A percentile compares a stretch with the other conserved stretches of the same genome.
Evolutionary conservation across 2,797 vertebrate species (phyloP).

Genomic region (Enteromius unitaeniatus): DNA sequence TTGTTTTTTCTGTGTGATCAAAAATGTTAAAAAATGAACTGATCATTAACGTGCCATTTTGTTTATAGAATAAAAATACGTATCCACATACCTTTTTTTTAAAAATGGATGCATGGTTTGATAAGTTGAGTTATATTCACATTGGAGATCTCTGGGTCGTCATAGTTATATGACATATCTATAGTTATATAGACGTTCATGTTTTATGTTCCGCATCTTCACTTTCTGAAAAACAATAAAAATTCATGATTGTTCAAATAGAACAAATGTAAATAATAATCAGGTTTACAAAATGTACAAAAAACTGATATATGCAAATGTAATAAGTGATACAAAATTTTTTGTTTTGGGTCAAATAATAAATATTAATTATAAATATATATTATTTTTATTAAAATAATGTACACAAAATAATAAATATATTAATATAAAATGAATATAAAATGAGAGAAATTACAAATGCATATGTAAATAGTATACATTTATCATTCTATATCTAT

Average conservation of each 20-base stretch:
- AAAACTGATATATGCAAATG: background rate
- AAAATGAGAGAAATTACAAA: background rate
- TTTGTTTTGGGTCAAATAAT: background rate
- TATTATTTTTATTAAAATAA: background rate
- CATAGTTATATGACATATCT: background rate
- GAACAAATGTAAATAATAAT: background rate
- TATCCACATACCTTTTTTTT: background rate
- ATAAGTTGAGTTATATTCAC: background rate
- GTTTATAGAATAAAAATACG: background rate
- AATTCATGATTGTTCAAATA: background rate
- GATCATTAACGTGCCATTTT: background rate
- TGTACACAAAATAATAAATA: background rate
- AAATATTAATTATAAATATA: background rate
- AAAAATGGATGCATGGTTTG: background rate
- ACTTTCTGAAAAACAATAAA: too few relatives aligned
- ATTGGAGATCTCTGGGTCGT: background rate
- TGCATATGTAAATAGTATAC: too few relatives aligned
- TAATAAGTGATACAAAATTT: background rate
- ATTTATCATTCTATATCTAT: too few relatives aligned
- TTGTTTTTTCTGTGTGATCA: background rate
- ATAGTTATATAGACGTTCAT: too few relatives aligned
- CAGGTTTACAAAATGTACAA: too few relatives aligned
- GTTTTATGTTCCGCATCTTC: background rate
- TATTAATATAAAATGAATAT: background rate
- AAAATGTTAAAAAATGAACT: background rate